Evolutionary conservation across 2,797 vertebrate genomes (phyloP).

Genomic region (Menidia menidia): DNA sequence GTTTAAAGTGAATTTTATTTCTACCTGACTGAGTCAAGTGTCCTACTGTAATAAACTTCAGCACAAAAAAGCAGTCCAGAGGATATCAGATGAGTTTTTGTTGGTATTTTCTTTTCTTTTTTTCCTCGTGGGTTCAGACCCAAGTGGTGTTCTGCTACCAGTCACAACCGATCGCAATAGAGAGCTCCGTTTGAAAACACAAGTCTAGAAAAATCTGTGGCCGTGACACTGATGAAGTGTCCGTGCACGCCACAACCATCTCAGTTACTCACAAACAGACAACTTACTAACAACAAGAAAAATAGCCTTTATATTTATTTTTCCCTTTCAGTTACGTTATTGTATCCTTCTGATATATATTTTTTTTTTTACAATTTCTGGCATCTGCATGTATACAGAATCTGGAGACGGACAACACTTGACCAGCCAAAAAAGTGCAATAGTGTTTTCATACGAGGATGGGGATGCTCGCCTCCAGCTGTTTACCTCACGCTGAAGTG

Average conservation of each 20-base stretch:
- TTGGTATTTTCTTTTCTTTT: slow-evolving; percentile 13
- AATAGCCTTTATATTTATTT: slow-evolving; percentile 46
- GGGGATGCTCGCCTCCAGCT: slow-evolving; percentile 68
- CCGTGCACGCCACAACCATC: slow-evolving; percentile 14
- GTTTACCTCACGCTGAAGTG: slow-evolving; percentile 75
- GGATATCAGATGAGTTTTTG: slow-evolving; percentile 37
- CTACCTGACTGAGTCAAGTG: slow-evolving; percentile 42
- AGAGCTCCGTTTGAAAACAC: neutral
- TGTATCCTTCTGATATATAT: slow-evolving; percentile 26
- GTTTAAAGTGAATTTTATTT: slow-evolving; percentile 38
- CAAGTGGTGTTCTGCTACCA: slow-evolving; percentile 19
- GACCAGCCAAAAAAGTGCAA: slow-evolving; percentile 79
- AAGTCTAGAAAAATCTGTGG: too few species aligned
- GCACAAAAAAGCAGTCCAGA: slow-evolving; percentile 66
- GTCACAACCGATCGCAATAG: slow-evolving; percentile 2
- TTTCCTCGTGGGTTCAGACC: slow-evolving; percentile 15
- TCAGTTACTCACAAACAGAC: slow-evolving; percentile 18
- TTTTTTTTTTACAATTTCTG: slow-evolving; percentile 29
- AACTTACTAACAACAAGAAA: slow-evolving; percentile 16
- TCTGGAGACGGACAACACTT: slow-evolving; percentile 71
- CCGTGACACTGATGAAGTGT: slow-evolving; percentile 3
- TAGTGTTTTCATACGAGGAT: slow-evolving; percentile 72
- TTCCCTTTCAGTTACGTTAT: slow-evolving; percentile 55
- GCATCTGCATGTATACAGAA: slow-evolving; percentile 38
- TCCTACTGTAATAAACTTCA: slow-evolving; percentile 62